These are phyloP conservation scores for Nymphalis polychloros DNA, from an alignment of 2,888 invertebrate genomes.

Conservation along the genomic window DNA sequence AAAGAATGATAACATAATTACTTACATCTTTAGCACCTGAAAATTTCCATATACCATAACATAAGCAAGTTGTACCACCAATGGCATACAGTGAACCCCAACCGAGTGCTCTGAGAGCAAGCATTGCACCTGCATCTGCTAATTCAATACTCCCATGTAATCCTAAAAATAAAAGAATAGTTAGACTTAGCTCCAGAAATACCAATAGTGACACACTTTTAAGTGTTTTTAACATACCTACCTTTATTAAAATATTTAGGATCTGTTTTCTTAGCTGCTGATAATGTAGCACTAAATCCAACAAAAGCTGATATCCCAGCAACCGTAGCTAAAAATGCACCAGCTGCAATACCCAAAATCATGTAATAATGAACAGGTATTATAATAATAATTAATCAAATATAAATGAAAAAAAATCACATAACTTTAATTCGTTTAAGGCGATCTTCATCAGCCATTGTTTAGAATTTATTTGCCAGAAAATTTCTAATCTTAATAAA, in stretches of 20 bases:
- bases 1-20: conserved; percentile 34
- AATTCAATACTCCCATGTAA: conserved; percentile 83
- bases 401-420: conserved; percentile 22
- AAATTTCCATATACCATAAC: conserved; percentile 93
- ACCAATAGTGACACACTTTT: background rate
- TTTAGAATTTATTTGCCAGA: background rate
- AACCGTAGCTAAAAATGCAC: conserved; percentile 86
- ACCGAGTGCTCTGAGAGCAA: conserved; percentile 92
- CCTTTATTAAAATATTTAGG: conserved; percentile 89
- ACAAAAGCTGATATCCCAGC: conserved; percentile 89
- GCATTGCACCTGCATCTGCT: conserved; percentile 88
- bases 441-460: conserved; percentile 63
- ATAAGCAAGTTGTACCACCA: conserved; percentile 90
- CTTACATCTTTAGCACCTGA: conserved; percentile 92
- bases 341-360: conserved; percentile 76
- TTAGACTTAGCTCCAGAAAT: background rate
- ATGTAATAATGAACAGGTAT: background rate
- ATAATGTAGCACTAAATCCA: conserved; percentile 91
- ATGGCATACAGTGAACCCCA: conserved; percentile 94
- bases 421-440: conserved; percentile 72
- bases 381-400: background rate
- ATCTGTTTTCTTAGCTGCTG: conserved; percentile 89
- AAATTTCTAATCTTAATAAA: background rate
- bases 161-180: conserved; percentile 55
- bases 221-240: conserved; percentile 35